Evolutionary conservation across 2,888 invertebrate species (phyloP), one percentile per base, ranked within the genome.

Genomic region (Andrena minutula): DNA sequence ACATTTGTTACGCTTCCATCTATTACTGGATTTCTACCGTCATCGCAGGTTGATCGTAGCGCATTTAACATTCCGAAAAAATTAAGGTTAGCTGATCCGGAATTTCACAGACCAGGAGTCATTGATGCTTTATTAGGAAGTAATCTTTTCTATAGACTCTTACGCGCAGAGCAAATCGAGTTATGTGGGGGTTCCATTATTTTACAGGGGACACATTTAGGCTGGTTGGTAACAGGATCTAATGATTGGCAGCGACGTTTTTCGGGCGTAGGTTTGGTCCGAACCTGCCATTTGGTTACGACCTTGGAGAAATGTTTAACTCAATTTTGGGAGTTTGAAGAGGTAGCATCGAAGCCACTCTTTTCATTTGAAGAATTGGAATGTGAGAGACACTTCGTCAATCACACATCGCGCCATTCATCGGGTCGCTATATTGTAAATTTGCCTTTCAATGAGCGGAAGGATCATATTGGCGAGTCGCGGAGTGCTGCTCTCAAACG

Each of bases 141-240:
- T 6, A 35, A n/a, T 0, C n/a, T 69, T 1, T 69, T 58, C 12
- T 69, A 41, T 8, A 2, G n/a, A 20, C 12, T 69, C 5, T 10
- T 58, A 30, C 23, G 58, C 5, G 2, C 20, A 1, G 69, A 58
- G 0, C 58, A 41, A 6, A 69, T 69, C 4, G 5, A 58, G 2
- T n/a, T 69, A 4, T 26, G n/a, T 7, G 23, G 10, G 7, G 7
- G n/a, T 8, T 10, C 23, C 0, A 3, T 58, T 7, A 69, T 41
- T 0, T 41, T 69, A 35, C 69, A 69, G 5, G 35, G 41, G 2
- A 69, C 69, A 2, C 58, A n/a, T 8, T 10, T 69, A 16, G 69
- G 69, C 12, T 69, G 69, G 56, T 30, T 56, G 0, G 56, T 69
- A 6, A 47, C 60, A 12, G 70, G 60, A 28, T 58, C 10, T 10